Percentiles rank a stretch among this genome's conserved stretches.
phyloP scores from a whole-genome alignment of 2,113 vertebrate genomes.

The Zapornia atra region DNA sequence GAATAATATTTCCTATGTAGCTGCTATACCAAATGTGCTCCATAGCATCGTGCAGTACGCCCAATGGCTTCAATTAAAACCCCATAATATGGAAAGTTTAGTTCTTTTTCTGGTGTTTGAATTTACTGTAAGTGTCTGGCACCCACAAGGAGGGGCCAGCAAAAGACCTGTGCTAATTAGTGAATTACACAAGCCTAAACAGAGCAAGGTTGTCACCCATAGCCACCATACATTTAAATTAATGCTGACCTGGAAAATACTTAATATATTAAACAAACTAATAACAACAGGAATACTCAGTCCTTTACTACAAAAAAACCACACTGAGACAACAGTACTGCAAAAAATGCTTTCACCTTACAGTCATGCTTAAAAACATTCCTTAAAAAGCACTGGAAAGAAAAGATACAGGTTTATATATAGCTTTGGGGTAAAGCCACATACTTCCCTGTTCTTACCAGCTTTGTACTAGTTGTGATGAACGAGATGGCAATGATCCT shows the following conservation, averaged over 20 bases:
- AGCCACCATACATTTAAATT: not conserved
- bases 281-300: not conserved
- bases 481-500: not conserved
- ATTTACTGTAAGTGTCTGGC: not conserved
- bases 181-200: not conserved
- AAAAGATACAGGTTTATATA: not conserved
- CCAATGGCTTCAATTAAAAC: not conserved
- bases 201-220: not conserved
- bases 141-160: not conserved
- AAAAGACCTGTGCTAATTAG: not conserved
- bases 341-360: not conserved
- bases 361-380: not conserved
- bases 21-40: not conserved
- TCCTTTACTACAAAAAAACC: not conserved
- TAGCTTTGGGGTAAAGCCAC: not conserved
- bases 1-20: not conserved
- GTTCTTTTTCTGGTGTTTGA: not conserved
- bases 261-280: not conserved
- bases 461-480: not conserved
- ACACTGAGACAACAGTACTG: not conserved
- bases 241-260: not conserved
- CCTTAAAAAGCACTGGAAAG: not conserved
- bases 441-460: not conserved
- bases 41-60: not conserved
- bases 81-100: not conserved